phyloP scores from a whole-genome alignment of 2,113 vertebrate genomes.

The Peromyscus maniculatus region DNA sequence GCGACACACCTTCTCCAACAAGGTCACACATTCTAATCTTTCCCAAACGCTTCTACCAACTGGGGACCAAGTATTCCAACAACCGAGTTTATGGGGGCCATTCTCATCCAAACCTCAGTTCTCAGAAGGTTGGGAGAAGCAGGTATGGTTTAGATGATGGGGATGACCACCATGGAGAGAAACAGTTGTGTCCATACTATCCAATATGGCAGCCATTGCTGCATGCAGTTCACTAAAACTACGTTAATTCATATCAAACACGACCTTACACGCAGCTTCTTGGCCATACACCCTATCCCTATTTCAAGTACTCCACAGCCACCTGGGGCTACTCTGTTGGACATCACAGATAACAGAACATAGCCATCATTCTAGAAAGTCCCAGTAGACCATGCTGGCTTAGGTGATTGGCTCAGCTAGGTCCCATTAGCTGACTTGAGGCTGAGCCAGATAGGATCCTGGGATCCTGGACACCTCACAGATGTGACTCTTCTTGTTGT shows the following conservation, averaged over 20 bases:
- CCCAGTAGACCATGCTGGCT: neutral
- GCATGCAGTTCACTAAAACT: neutral
- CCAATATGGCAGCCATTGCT: neutral
- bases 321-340: neutral
- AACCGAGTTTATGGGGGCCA: neutral
- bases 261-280: neutral
- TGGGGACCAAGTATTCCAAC: neutral
- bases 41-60: neutral
- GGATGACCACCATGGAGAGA: neutral
- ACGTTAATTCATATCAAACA: neutral
- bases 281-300: too few relatives aligned
- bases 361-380: neutral
- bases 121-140: neutral
- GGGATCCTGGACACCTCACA: neutral
- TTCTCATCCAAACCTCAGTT: neutral
- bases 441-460: neutral
- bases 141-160: neutral
- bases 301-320: neutral
- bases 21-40: neutral
- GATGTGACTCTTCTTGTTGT: neutral
- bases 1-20: neutral
- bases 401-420: neutral
- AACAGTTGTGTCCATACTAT: fast-evolving
- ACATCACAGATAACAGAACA: neutral
- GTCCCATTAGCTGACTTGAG: neutral